phyloP scores from a whole-genome alignment of 2,888 invertebrate genomes.

The Andrena hattorfiana region DNA sequence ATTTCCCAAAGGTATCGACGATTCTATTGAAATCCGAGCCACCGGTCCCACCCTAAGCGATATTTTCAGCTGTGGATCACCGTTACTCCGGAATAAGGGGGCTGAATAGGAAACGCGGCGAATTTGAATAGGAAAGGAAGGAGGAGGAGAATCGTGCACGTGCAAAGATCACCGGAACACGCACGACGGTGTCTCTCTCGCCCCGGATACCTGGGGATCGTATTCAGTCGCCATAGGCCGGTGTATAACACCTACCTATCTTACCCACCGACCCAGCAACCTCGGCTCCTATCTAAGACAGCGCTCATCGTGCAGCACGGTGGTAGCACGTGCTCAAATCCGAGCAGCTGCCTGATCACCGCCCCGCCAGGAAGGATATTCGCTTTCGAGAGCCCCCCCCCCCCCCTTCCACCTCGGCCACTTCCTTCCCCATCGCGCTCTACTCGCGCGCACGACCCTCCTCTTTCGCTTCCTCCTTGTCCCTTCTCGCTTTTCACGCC shows the following conservation, averaged over 20 bases:
- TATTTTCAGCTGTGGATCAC: slow-evolving; percentile 3
- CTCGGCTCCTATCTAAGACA: slow-evolving; percentile 51
- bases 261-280: slow-evolving; percentile 60
- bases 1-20: background rate
- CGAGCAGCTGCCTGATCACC: slow-evolving; percentile 80
- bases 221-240: slow-evolving; percentile 44
- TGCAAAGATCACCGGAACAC: slow-evolving; percentile 33
- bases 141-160: slow-evolving; percentile 25
- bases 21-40: background rate
- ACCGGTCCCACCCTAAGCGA: background rate
- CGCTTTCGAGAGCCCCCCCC: slow-evolving; percentile 72
- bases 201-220: slow-evolving; percentile 48
- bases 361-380: slow-evolving; percentile 80
- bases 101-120: background rate
- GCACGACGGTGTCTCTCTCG: slow-evolving; percentile 11
- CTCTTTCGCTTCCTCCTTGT: slow-evolving; percentile 52
- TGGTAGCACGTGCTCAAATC: slow-evolving; percentile 84
- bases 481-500: slow-evolving; percentile 54
- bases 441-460: slow-evolving; percentile 54
- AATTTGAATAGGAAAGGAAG: slow-evolving; percentile 32
- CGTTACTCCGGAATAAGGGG: slow-evolving; percentile 11
- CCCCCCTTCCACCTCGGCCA: slow-evolving; percentile 63
- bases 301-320: slow-evolving; percentile 67
- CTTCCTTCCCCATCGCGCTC: slow-evolving; percentile 72
- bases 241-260: slow-evolving; percentile 65